Evolutionary conservation across 1,140 invertebrate genomes (phyloP).

Genomic region (Drosophila kurseongensis): DNA sequence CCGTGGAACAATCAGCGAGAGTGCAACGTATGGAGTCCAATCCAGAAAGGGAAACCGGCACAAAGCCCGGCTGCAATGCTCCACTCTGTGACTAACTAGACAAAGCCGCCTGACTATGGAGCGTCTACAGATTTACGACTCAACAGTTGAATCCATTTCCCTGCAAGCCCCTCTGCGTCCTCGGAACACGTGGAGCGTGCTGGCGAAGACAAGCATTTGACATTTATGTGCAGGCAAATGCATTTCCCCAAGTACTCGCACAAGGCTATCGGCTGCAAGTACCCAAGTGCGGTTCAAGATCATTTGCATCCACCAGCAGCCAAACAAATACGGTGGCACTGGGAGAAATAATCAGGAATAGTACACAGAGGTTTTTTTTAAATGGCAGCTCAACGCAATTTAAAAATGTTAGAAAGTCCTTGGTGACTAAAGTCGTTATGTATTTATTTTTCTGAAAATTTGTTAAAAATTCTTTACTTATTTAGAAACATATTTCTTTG

Average conservation of each 20-base stretch:
- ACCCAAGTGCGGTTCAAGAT: conserved; percentile 67
- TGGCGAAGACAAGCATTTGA: conserved; percentile 79
- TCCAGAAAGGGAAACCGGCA: conserved; percentile 8
- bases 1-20: conserved; percentile 65
- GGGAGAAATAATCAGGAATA: conserved; percentile 1
- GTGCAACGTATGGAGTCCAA: conserved; percentile 53
- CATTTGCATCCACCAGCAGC: conserved; percentile 65
- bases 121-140: conserved; percentile 75
- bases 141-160: conserved; percentile 10
- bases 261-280: conserved; percentile 41
- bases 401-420: too few relatives aligned
- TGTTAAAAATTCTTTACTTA: too few relatives aligned
- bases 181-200: conserved; percentile 51
- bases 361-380: too few relatives aligned
- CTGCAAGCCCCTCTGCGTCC: background rate
- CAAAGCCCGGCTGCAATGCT: conserved; percentile 28
- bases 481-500: too few relatives aligned
- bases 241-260: conserved; percentile 58
- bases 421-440: too few relatives aligned
- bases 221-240: conserved; percentile 76
- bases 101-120: conserved; percentile 17
- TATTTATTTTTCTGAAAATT: background rate
- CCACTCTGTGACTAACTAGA: conserved; percentile 45
- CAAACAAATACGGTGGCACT: conserved; percentile 26
- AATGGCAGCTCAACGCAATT: too few relatives aligned